A percentile compares a stretch with the other conserved stretches of the same genome.
phyloP scores from a whole-genome alignment of 2,113 vertebrate genomes.

The Meles meles region DNA sequence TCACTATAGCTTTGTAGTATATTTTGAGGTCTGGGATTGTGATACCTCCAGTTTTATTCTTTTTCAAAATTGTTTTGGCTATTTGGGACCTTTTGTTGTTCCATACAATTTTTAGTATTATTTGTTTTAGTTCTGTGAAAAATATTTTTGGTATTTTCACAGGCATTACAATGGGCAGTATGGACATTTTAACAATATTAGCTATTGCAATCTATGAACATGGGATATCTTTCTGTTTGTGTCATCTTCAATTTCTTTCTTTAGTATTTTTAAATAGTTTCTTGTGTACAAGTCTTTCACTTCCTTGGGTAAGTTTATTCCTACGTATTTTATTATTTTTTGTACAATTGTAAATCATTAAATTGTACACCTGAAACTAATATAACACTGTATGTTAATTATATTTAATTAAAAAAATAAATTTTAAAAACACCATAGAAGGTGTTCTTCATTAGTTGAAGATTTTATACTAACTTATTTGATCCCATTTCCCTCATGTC shows the following conservation, averaged over 20 bases:
- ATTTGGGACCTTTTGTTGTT: background rate
- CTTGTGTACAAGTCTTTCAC: background rate
- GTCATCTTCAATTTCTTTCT: background rate
- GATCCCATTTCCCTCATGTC: background rate
- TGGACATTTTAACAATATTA: background rate
- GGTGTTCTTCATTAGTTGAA: background rate
- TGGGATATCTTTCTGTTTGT: background rate
- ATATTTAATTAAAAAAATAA: background rate
- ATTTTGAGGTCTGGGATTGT: background rate
- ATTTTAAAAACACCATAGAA: background rate
- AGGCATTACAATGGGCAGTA: background rate
- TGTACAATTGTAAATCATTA: background rate
- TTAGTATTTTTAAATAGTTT: background rate
- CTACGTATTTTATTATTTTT: background rate
- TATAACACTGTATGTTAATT: too few species aligned
- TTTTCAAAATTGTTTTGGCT: background rate
- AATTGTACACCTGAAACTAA: too few species aligned
- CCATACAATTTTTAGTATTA: background rate
- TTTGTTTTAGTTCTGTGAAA: background rate
- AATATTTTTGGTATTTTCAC: background rate
- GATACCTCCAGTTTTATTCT: background rate
- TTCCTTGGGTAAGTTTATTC: background rate
- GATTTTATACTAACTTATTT: slow-evolving; percentile 19
- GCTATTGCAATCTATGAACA: background rate
- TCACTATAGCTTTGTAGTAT: background rate